These are phyloP conservation scores for Orientallactaga bullata DNA, from an alignment of 2,113 vertebrate species.

Conservation along the genomic window DNA sequence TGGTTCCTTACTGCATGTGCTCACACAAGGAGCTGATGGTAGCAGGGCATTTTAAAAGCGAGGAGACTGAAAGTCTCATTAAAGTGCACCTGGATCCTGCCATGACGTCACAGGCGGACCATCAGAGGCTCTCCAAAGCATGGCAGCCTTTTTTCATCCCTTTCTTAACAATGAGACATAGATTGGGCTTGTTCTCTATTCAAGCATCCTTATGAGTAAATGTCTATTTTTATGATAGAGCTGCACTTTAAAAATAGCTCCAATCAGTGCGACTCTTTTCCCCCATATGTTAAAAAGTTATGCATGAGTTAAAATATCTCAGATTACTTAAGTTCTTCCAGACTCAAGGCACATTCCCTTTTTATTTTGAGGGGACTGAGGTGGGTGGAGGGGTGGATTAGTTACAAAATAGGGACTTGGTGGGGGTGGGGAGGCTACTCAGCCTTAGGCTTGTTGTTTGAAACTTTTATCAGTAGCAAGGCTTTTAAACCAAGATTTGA, in stretches of 20 bases:
- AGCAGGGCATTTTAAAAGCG: slow-evolving; percentile 70
- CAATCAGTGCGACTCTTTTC: slow-evolving; percentile 82
- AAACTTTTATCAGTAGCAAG: slow-evolving; percentile 57
- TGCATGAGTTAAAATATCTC: slow-evolving; percentile 83
- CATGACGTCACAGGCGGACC: slow-evolving; percentile 76
- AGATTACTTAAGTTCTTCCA: slow-evolving; percentile 80
- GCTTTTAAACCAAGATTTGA: slow-evolving; percentile 69
- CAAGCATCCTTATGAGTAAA: slow-evolving; percentile 84
- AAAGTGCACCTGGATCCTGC: slow-evolving; percentile 78
- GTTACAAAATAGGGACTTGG: slow-evolving; percentile 30
- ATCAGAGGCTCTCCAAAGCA: slow-evolving; percentile 71
- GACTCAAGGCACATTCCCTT: slow-evolving; percentile 66
- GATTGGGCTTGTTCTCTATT: slow-evolving; percentile 83
- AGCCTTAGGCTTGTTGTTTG: slow-evolving; percentile 8
- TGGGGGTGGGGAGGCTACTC: background rate
- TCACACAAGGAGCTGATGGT: slow-evolving; percentile 69
- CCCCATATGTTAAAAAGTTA: slow-evolving; percentile 85
- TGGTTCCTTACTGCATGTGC: slow-evolving; percentile 65
- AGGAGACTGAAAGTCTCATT: slow-evolving; percentile 74
- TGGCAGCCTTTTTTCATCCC: slow-evolving; percentile 76
- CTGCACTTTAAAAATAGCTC: slow-evolving; percentile 83
- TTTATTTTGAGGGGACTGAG: background rate
- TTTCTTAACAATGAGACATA: slow-evolving; percentile 84
- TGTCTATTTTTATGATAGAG: slow-evolving; percentile 83
- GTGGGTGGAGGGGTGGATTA: background rate